Conservation (phyloP, 2,113 vertebrate genomes). For the Rhegmatorhina hoffmannsi region DNA sequence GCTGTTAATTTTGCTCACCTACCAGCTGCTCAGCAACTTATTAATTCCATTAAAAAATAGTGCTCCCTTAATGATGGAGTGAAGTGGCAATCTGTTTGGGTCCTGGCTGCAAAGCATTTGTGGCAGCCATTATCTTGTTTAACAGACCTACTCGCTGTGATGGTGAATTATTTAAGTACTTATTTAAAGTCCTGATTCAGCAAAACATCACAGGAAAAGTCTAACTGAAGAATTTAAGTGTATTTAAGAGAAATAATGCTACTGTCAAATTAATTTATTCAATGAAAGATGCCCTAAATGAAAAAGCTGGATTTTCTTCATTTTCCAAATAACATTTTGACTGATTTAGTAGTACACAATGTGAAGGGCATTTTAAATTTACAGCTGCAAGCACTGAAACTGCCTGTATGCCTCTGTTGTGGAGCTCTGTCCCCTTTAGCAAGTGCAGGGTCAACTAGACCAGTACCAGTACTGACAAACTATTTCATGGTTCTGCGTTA, state of each 20-base stretch:
- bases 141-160: background rate
- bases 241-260: background rate
- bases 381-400: background rate
- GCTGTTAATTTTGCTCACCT: background rate
- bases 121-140: background rate
- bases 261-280: background rate
- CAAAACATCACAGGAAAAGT: background rate
- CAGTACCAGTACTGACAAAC: background rate
- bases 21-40: background rate
- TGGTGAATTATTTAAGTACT: background rate
- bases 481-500: background rate
- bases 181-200: background rate
- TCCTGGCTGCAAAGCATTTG: background rate
- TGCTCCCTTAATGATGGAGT: background rate
- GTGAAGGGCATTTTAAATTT: background rate
- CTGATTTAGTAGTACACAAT: background rate
- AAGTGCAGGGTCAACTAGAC: background rate
- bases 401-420: background rate
- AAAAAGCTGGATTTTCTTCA: background rate
- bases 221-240: background rate
- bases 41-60: background rate
- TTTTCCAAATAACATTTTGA: background rate
- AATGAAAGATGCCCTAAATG: background rate
- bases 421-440: background rate
- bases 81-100: background rate